Conservation (phyloP, 1,140 invertebrate genomes). For the Laupala kohalensis region DNA sequence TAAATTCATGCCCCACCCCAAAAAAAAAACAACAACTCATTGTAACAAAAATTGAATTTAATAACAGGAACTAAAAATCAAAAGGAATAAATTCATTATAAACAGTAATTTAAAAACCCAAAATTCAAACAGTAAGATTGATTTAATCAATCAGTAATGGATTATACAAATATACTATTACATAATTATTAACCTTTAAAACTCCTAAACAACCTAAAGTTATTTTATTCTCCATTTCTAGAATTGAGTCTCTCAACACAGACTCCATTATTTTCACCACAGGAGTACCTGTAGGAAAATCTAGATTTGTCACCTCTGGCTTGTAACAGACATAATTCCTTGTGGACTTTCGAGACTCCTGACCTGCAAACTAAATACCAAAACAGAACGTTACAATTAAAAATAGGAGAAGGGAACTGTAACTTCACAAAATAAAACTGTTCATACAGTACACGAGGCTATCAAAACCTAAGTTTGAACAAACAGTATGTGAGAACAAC, state of each 20-base stretch:
- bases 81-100: neutral
- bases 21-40: no score
- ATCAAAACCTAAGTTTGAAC: no score
- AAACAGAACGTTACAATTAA: neutral
- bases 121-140: neutral
- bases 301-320: conserved; percentile 37
- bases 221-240: conserved; percentile 84
- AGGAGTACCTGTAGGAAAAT: conserved; percentile 42
- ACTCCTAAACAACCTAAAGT: conserved; percentile 63
- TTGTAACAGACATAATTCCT: neutral
- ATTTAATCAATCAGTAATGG: neutral
- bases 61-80: neutral
- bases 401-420: neutral
- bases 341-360: neutral
- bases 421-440: no score
- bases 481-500: no score
- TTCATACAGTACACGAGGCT: no score
- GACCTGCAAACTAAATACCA: neutral
- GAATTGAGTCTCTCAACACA: conserved; percentile 63
- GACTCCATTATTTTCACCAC: conserved; percentile 55
- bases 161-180: neutral
- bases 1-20: no score
- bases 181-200: conserved; percentile 46
- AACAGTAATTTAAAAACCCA: neutral
- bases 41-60: no score